Conservation (phyloP, 1,140 invertebrate species). For the Pogonognathellus flavescens region DNA sequence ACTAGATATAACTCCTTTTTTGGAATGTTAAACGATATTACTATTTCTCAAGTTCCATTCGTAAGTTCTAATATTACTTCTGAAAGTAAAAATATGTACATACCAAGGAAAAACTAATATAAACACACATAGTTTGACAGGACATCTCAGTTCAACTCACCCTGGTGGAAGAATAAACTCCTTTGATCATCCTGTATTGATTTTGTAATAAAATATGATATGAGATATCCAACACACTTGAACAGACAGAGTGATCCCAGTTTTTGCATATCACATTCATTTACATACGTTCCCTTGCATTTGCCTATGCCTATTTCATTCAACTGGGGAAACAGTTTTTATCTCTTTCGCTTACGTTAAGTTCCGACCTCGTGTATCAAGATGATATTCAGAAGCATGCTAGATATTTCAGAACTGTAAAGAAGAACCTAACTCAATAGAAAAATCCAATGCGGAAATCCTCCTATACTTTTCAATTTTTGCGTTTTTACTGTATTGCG, state of each 20-base stretch:
- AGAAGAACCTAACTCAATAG: too few species aligned
- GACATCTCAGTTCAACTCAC: neutral
- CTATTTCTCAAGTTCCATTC: too few species aligned
- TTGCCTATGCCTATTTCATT: too few species aligned
- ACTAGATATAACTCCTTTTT: too few species aligned
- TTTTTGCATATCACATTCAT: constrained; percentile 39
- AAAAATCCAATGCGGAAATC: constrained; percentile 9
- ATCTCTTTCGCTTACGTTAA: neutral
- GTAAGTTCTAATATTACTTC: too few species aligned
- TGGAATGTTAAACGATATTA: too few species aligned
- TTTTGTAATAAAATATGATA: constrained; percentile 62
- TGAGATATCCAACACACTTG: neutral
- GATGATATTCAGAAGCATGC: too few species aligned
- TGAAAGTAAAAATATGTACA: too few species aligned
- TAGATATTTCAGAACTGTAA: neutral
- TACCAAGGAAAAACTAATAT: neutral
- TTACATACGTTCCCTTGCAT: too few species aligned
- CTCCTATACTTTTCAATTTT: constrained; percentile 15
- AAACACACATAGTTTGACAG: neutral
- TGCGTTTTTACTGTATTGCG: constrained; percentile 5
- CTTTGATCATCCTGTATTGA: constrained; percentile 59
- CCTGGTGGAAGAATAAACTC: constrained; percentile 32
- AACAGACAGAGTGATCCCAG: constrained; percentile 36
- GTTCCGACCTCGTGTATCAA: neutral
- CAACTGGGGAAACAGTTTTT: neutral